Evolutionary conservation across 2,888 invertebrate species (phyloP).

Genomic region (Platycheirus rosarum): DNA sequence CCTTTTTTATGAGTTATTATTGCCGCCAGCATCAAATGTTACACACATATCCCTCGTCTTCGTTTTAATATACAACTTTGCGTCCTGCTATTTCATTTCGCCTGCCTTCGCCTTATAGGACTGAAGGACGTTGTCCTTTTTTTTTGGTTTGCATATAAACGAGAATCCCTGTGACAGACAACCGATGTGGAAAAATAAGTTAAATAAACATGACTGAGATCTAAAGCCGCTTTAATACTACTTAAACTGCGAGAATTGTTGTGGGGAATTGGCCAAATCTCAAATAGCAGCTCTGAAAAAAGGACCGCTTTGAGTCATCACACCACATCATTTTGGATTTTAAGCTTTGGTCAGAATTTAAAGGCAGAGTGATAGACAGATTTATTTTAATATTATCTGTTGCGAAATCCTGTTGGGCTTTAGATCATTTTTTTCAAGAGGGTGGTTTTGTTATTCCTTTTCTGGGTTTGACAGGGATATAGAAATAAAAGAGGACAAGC

Average conservation of each 20-base stretch:
- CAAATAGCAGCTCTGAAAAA: not conserved
- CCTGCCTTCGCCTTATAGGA: constrained; percentile 13
- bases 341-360: not conserved
- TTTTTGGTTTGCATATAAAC: constrained; percentile 17
- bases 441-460: too few species aligned
- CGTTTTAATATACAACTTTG: constrained; percentile 22
- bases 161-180: not conserved
- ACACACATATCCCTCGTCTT: constrained; percentile 40
- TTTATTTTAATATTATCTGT: too few species aligned
- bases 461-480: too few species aligned
- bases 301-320: not conserved
- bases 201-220: constrained; percentile 2
- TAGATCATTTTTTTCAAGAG: too few species aligned
- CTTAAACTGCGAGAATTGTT: constrained; percentile 13
- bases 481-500: too few species aligned
- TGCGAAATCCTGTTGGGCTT: too few species aligned
- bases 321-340: not conserved
- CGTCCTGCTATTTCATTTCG: constrained; percentile 23
- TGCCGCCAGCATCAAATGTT: constrained; percentile 65
- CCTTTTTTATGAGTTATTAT: constrained; percentile 67
- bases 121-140: constrained; percentile 16
- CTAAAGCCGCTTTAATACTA: constrained; percentile 11
- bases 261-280: not conserved
- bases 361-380: too few species aligned
- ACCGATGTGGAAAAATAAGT: constrained; percentile 19